These are phyloP conservation scores for Tragelaphus eurycerus DNA, from an alignment of 2,797 vertebrate species.

Conservation along the genomic window DNA sequence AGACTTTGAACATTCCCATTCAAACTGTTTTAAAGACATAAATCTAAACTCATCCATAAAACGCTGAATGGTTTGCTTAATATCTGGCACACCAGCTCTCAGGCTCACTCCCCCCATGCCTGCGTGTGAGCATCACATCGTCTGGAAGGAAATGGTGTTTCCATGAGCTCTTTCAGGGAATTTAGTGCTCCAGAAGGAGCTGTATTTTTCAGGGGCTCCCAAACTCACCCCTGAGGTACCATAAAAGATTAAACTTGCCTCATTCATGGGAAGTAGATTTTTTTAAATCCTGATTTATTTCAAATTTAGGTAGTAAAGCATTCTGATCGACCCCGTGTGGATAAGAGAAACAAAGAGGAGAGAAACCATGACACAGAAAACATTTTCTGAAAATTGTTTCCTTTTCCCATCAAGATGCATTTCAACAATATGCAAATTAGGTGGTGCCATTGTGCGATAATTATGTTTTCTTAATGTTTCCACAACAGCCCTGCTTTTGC, in stretches of 20 bases:
- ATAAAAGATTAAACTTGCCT: slow-evolving; percentile 50
- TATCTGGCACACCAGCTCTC: background rate
- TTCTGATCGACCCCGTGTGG: background rate
- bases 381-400: slow-evolving; percentile 25
- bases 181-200: slow-evolving; percentile 25
- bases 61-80: background rate
- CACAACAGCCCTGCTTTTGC: background rate
- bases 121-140: background rate
- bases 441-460: background rate
- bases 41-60: background rate
- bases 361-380: slow-evolving; percentile 25
- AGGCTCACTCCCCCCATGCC: background rate
- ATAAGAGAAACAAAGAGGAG: slow-evolving; percentile 2
- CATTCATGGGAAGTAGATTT: slow-evolving; percentile 10
- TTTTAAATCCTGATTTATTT: slow-evolving; percentile 17
- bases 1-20: background rate
- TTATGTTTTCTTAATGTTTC: slow-evolving; percentile 39
- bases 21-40: background rate
- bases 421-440: slow-evolving; percentile 28
- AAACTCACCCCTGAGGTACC: slow-evolving; percentile 10
- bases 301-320: slow-evolving; percentile 34
- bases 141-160: background rate
- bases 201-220: slow-evolving; percentile 33
- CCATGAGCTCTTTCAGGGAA: background rate
- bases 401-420: background rate